Conservation (phyloP, 2,888 invertebrate species). For the Tiphia femorata region DNA sequence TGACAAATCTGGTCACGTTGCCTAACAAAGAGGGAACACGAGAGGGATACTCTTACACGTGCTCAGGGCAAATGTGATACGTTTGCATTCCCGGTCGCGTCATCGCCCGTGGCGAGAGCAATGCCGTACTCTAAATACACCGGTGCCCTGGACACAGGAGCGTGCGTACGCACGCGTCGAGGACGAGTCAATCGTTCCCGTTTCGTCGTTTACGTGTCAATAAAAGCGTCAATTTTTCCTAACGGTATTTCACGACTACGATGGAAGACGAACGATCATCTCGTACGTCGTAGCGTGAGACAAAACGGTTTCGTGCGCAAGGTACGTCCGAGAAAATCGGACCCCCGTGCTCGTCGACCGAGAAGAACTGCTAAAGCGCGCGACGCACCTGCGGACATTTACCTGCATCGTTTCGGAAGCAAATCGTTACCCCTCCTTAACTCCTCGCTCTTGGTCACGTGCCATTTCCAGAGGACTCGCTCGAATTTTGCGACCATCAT, state of each 20-base stretch:
- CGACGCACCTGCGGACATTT: slow-evolving; percentile 19
- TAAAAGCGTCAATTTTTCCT: slow-evolving; percentile 51
- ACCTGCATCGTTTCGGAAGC: slow-evolving; percentile 24
- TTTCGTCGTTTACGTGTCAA: slow-evolving; percentile 33
- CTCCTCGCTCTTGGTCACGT: slow-evolving; percentile 21
- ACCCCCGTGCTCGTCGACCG: slow-evolving; percentile 29
- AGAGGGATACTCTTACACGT: no score
- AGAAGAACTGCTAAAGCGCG: slow-evolving; percentile 22
- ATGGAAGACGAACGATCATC: slow-evolving; percentile 56
- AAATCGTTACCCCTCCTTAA: no score
- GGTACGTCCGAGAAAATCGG: slow-evolving; percentile 34
- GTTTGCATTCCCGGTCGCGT: no score
- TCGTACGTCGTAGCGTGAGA: slow-evolving; percentile 45
- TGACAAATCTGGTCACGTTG: no score
- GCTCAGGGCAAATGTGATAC: no score
- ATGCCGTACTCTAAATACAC: no score
- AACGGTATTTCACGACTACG: slow-evolving; percentile 51
- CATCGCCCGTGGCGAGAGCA: no score
- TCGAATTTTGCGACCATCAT: no score
- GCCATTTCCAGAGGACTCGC: slow-evolving; percentile 21
- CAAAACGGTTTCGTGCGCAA: slow-evolving; percentile 40
- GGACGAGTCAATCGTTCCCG: slow-evolving; percentile 4
- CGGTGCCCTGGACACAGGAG: neutral
- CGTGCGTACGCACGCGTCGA: neutral
- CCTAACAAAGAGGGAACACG: no score